These are phyloP conservation scores for Rhagonycha fulva DNA, from an alignment of 2,888 invertebrate genomes.

Conservation along the genomic window DNA sequence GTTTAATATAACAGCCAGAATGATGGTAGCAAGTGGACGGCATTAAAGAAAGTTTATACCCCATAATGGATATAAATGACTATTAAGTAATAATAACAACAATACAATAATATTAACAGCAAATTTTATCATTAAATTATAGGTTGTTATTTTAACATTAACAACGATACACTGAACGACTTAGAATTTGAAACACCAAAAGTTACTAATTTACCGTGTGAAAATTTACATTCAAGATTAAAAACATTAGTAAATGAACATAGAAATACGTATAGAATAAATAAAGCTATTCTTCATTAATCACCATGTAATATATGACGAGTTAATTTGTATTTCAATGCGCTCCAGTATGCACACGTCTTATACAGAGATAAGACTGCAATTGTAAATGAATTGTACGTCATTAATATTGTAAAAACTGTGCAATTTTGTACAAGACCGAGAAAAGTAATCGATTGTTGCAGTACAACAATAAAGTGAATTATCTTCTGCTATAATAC, in stretches of 20 bases:
- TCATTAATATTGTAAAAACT: neutral
- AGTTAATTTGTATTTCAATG: neutral
- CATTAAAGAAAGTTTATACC: neutral
- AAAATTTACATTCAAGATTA: neutral
- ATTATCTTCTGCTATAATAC: too few relatives aligned
- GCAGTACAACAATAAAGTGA: neutral
- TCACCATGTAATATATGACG: neutral
- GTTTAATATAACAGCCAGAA: neutral
- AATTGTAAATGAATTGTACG: neutral
- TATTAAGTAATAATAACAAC: neutral
- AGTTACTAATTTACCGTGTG: neutral
- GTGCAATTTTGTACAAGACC: neutral
- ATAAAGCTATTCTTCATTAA: neutral
- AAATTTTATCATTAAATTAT: neutral
- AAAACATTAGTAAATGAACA: neutral
- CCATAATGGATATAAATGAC: neutral
- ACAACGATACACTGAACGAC: neutral
- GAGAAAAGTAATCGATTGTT: neutral
- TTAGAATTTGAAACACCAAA: neutral
- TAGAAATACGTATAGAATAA: neutral
- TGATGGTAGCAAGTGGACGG: neutral
- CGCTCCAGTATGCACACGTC: neutral
- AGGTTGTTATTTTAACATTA: neutral
- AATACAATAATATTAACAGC: neutral
- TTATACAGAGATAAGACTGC: neutral